These are phyloP conservation scores for Apamea crenata DNA, from an alignment of 2,888 invertebrate genomes.

Conservation along the genomic window DNA sequence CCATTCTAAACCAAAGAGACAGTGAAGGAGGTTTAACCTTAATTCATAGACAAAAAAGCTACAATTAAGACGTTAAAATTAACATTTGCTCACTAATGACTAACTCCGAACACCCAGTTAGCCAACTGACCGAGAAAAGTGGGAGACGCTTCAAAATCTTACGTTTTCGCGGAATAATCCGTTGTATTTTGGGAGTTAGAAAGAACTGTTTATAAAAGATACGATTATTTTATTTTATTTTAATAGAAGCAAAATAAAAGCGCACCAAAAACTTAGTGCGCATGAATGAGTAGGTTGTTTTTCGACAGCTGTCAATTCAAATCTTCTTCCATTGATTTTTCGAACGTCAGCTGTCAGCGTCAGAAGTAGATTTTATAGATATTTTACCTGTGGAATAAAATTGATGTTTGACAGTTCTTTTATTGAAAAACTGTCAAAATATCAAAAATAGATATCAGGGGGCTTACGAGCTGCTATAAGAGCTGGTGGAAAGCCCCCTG, in stretches of 20 bases:
- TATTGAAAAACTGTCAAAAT: neutral
- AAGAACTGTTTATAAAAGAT: neutral
- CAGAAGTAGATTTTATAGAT: neutral
- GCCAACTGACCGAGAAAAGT: slow-evolving; percentile 73
- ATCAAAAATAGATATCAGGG: too few relatives aligned
- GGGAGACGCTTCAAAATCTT: slow-evolving; percentile 45
- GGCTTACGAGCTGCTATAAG: too few relatives aligned
- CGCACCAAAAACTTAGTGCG: too few relatives aligned
- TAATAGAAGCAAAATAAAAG: neutral
- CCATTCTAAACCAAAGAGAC: slow-evolving; percentile 14
- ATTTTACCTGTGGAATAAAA: neutral
- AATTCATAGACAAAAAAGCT: slow-evolving; percentile 66
- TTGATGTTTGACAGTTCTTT: neutral
- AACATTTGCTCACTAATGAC: slow-evolving; percentile 67
- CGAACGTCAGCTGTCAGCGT: too few relatives aligned
- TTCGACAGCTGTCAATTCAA: neutral
- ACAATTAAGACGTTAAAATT: slow-evolving; percentile 67
- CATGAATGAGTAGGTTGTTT: too few relatives aligned
- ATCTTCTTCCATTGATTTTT: neutral
- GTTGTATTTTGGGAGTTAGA: slow-evolving; percentile 12
- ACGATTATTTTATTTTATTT: too few relatives aligned
- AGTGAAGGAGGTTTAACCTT: slow-evolving; percentile 63
- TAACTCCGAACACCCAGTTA: slow-evolving; percentile 66
- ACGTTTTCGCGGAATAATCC: slow-evolving; percentile 38
- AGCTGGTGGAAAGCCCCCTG: too few relatives aligned